Percentiles rank a stretch among this genome's conserved stretches.
These are phyloP conservation scores for Drosophila histrio DNA, from an alignment of 2,888 invertebrate species.

Conservation along the genomic window DNA sequence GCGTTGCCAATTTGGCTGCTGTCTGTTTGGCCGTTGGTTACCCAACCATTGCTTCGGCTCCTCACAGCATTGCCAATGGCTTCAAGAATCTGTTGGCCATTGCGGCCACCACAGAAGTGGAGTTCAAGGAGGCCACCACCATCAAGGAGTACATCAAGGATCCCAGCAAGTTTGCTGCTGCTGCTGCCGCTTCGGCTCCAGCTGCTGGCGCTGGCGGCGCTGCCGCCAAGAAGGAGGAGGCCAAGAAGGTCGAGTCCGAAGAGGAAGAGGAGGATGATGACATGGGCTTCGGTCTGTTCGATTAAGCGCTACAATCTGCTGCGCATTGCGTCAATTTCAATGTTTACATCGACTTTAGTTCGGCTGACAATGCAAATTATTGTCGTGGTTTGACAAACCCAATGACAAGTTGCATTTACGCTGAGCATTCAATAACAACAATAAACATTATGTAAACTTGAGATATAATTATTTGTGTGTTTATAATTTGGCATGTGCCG, in stretches of 20 bases:
- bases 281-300: conserved; percentile 98
- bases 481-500: neutral
- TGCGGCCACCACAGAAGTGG: conserved; percentile 97
- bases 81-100: conserved; percentile 99
- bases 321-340: conserved; percentile 31
- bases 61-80: conserved; percentile 98
- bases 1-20: conserved; percentile 97
- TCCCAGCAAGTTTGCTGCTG: conserved; percentile 96
- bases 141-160: conserved; percentile 98
- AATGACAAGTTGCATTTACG: conserved; percentile 81
- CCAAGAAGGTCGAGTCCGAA: conserved; percentile 92
- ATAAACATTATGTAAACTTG: conserved; percentile 59
- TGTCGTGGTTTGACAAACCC: conserved; percentile 84
- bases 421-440: conserved; percentile 27
- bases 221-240: conserved; percentile 88
- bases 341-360: conserved; percentile 41
- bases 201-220: conserved; percentile 87
- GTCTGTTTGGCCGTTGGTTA: conserved; percentile 97
- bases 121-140: conserved; percentile 96
- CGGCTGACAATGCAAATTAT: conserved; percentile 73
- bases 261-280: conserved; percentile 93
- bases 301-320: conserved; percentile 85
- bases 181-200: conserved; percentile 86
- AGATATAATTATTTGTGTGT: neutral
- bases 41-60: conserved; percentile 98